Conservation (phyloP, 53 echinoderm and acorn worm species). For the Echinarachnius parma region DNA sequence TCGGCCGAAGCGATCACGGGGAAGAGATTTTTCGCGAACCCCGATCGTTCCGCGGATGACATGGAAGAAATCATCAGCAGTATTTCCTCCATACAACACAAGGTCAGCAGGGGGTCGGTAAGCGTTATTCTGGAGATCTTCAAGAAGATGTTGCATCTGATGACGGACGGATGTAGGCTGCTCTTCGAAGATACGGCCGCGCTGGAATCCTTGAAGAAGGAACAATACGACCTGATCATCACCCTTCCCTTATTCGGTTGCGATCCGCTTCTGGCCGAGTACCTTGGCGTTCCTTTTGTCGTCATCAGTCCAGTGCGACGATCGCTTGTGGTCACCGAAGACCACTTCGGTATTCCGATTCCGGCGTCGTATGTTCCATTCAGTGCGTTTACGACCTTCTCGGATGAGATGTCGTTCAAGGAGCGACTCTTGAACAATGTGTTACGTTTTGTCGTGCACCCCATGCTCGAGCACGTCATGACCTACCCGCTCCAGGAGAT, state of each 20-base stretch:
- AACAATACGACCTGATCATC: conserved; percentile 8
- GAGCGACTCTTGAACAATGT: conserved; percentile 48
- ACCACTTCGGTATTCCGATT: conserved; percentile 50
- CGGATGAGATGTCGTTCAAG: conserved; percentile 59
- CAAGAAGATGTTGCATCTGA: neutral
- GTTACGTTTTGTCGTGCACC: conserved; percentile 9
- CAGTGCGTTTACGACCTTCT: conserved; percentile 20
- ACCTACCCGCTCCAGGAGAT: neutral
- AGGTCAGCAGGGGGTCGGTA: neutral
- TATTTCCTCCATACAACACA: neutral
- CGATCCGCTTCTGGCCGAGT: conserved; percentile 18
- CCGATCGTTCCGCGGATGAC: neutral
- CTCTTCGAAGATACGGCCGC: conserved; percentile 10
- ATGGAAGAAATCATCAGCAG: conserved; percentile 1
- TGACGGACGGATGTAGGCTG: conserved; percentile 8
- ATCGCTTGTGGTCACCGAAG: conserved; percentile 15
- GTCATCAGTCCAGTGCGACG: conserved; percentile 12
- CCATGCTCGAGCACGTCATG: neutral
- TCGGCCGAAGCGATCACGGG: conserved; percentile 7
- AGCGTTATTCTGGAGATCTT: neutral
- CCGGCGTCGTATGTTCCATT: conserved; percentile 69
- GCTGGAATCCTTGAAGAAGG: conserved; percentile 14
- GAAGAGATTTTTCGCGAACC: conserved; percentile 23
- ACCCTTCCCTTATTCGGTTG: conserved; percentile 21
- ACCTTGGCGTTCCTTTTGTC: conserved; percentile 11